Evolutionary conservation across 1,140 invertebrate species (phyloP).

Genomic region (Phymastichus coffea): DNA sequence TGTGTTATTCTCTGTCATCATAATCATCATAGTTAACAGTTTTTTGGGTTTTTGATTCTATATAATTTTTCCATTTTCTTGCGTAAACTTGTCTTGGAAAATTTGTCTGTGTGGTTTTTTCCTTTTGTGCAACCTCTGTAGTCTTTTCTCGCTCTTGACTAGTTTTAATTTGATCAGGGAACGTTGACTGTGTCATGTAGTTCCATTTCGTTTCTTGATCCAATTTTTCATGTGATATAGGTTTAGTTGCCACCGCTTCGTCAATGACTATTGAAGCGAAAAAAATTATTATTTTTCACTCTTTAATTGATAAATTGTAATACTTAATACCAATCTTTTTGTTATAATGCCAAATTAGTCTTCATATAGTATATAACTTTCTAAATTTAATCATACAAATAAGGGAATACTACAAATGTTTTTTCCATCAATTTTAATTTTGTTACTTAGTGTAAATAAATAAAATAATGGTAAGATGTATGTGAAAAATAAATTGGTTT

Average conservation of each 20-base stretch:
- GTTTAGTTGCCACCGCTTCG: not conserved
- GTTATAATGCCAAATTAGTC: too few relatives aligned
- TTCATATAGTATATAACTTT: too few relatives aligned
- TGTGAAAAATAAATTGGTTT: too few relatives aligned
- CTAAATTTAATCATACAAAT: too few relatives aligned
- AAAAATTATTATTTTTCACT: not conserved
- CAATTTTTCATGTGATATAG: not conserved
- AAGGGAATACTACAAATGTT: too few relatives aligned
- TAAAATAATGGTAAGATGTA: too few relatives aligned
- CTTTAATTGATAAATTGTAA: not conserved
- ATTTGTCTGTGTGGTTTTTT: not conserved
- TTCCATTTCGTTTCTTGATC: not conserved
- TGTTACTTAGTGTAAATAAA: too few relatives aligned
- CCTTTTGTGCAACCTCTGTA: not conserved
- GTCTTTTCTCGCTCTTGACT: constrained; percentile 2
- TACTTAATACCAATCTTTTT: too few relatives aligned
- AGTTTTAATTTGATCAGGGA: not conserved
- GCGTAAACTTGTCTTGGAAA: constrained; percentile 5
- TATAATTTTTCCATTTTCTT: constrained; percentile 10
- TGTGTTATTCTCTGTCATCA: not conserved
- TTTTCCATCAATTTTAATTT: too few relatives aligned
- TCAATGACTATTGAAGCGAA: not conserved
- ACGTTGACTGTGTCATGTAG: not conserved
- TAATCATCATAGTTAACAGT: not conserved
- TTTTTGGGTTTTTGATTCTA: not conserved